Evolutionary conservation across 2,113 vertebrate species (phyloP), one percentile per base, ranked within the genome.

Genomic region (Lichenostomus cassidix): DNA sequence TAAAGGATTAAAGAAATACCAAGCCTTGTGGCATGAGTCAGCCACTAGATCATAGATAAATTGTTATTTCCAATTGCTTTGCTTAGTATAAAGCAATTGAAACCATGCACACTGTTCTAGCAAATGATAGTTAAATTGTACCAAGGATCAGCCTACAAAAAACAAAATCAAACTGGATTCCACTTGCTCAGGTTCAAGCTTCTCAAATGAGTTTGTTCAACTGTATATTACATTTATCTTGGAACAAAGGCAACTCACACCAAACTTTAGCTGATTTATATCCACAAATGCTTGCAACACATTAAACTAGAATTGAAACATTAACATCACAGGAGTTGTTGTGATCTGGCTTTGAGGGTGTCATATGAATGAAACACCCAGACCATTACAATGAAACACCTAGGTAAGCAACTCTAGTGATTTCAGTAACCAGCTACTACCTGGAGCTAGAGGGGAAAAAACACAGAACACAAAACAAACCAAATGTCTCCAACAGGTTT

Each of bases 21-120:
- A 90, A 87, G 42, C 55, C 85, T 74, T 74, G 52, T 82, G 74
- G 78, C 78, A 87, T 87, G 85, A 74, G 60, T 93, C 90, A 96
- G 68, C 12, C 33, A 60, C 81, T 83, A 41, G 46, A 87, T 58
- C 81, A 81, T 23, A 80, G 39, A 76, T 63, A 68, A 83, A 80
- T 23, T 81, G 29, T 52, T 95, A 73, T 47, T 94, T 78, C 42
- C 31, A 35, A 46, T 87, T 77, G 46, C 79, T 89, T 50, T 77
- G 59, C 50, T 77, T 73, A 37, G n/a, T 8, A 5, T 7, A 44
- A 75, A 67, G 33, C 42, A 75, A n/a, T 37, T 49, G 47, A 90
- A 84, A 58, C 39, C 16, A 81, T 50, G 25, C 7, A 22, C 20
- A 55, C 55, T 90, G 74, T 87, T 82, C 28, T 46, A 82, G 8